Evolutionary conservation across 2,888 invertebrate species (phyloP), one percentile per base, ranked within the genome.

Genomic region (Bombyx huttoni): DNA sequence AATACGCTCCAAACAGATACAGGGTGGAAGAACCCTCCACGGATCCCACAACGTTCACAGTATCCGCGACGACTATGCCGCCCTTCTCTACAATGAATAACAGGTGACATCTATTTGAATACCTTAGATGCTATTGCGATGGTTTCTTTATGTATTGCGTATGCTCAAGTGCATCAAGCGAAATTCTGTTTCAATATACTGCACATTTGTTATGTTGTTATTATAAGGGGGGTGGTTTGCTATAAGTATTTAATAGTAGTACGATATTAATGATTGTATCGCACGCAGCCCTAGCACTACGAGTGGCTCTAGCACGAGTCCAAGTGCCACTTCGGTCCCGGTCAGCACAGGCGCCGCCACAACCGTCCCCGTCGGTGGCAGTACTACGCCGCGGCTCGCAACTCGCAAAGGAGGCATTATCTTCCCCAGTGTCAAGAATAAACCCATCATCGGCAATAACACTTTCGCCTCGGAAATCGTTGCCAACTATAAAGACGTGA

Each of bases 391-490:
- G 47, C 90, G 91, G 51, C 77, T 81, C 54, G 60, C 75, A 59
- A 78, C 72, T 54, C 90, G 94, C 58, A 95, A 95, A 80, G 94
- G 95, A 46, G 94, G 95, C 54, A 92, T 96, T 65, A 96, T 96
- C 76, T 96, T 96, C 83, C 96, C 96, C 9, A 96, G 96, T 74
- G 94, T 96, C 51, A 96, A 96, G 83, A 96, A 96, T 79, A 96
- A 96, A 66, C 96, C 96, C 24, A 92, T 94, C 59, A 92, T 94
- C 56, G 93, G 94, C 53, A 96, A 96, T 85, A 93, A 94, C 60
- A 94, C 94, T 50, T 95, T 95, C 77, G 91, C 94, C 49, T 93
- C 93, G 9, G 96, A 96, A 71, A 89, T 93, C 66, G 89, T 94
- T 61, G 90, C 92, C 62, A 92, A 90, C 81, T 91, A 94, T 72